phyloP scores from a whole-genome alignment of 2,113 vertebrate genomes.

The Pavo muticus region DNA sequence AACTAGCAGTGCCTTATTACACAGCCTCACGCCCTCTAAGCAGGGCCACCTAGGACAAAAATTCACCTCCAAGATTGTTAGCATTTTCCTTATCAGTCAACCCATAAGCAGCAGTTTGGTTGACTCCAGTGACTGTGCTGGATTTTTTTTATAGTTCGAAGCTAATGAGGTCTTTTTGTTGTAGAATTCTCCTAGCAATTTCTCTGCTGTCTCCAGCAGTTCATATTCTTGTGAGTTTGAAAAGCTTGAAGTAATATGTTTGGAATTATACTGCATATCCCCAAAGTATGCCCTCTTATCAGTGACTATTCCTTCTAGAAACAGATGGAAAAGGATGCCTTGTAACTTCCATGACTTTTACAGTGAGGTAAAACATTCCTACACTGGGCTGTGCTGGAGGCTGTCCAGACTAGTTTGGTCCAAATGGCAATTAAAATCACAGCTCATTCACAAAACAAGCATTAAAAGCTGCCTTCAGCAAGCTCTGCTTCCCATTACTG shows the following conservation, averaged over 20 bases:
- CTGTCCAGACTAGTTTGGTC: background rate
- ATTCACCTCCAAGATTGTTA: background rate
- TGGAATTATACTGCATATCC: background rate
- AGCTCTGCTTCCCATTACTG: background rate
- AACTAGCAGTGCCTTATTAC: conserved; percentile 1
- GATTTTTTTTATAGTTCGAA: background rate
- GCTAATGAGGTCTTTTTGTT: conserved; percentile 58
- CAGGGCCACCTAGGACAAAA: conserved; percentile 12
- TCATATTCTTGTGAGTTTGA: background rate
- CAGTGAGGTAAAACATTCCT: background rate
- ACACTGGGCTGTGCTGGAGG: background rate
- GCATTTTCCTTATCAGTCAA: conserved; percentile 46
- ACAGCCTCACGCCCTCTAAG: background rate
- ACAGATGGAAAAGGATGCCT: background rate
- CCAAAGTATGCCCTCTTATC: background rate
- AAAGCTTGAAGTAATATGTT: background rate
- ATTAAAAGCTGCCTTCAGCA: background rate
- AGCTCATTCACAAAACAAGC: background rate
- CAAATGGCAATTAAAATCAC: background rate
- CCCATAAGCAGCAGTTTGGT: conserved; percentile 24
- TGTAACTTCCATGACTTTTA: background rate
- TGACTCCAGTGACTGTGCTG: background rate
- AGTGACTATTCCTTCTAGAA: background rate
- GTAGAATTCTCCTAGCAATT: conserved; percentile 43
- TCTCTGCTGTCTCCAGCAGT: background rate